Evolutionary conservation across 2,113 vertebrate species (phyloP).

Genomic region (Cyprinodon variegatus): DNA sequence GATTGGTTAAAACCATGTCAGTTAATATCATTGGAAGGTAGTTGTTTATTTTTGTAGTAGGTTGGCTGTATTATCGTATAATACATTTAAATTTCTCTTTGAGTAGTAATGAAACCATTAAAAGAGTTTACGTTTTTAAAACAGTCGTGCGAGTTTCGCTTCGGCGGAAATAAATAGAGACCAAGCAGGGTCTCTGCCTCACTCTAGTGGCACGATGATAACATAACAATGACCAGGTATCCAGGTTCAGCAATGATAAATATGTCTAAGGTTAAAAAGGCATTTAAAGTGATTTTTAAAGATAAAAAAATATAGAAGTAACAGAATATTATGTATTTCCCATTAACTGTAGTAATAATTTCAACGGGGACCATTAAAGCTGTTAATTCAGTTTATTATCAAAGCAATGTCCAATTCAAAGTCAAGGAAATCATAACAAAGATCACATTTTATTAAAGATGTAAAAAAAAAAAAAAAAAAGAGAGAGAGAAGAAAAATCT

Average conservation of each 20-base stretch:
- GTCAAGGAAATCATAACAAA: not conserved
- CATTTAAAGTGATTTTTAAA: no score
- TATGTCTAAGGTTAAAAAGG: no score
- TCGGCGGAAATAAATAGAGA: not conserved
- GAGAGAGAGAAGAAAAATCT: no score
- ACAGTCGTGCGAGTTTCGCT: not conserved
- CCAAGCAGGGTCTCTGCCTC: constrained; percentile 14
- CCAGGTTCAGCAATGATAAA: no score
- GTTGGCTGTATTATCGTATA: not conserved
- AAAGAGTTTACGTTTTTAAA: no score
- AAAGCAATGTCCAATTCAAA: not conserved
- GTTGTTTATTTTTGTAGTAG: constrained; percentile 3
- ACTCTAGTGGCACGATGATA: constrained; percentile 25
- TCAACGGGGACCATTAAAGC: not conserved
- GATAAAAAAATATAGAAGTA: no score
- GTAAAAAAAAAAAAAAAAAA: not conserved
- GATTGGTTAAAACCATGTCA: constrained; percentile 43
- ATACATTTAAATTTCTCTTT: not conserved
- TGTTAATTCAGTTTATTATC: not conserved
- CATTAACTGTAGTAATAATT: not conserved
- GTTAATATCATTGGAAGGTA: not conserved
- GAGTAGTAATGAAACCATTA: not conserved
- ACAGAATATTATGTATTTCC: not conserved
- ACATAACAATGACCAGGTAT: no score
- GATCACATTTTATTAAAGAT: not conserved